Evolutionary conservation across 2,888 invertebrate genomes (phyloP), one percentile per base, ranked within the genome.

Genomic region (Didymodactylos carnosus): DNA sequence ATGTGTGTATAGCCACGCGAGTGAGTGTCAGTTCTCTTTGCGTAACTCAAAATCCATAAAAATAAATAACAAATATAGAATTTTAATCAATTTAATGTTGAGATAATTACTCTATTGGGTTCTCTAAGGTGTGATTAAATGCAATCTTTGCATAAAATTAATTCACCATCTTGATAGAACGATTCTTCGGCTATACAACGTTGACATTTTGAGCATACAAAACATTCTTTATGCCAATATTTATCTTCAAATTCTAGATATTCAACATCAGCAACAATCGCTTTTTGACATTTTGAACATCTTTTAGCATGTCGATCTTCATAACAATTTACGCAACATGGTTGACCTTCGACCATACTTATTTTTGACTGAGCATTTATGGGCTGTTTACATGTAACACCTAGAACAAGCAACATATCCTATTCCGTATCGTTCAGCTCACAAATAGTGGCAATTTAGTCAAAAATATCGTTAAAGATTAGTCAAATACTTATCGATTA

Each of bases 241-340:
- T 40, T 70, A 70, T 70, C 70, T 70, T 70, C 70, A 40, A 70
- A 70, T 70, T 70, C 70, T 16, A 70, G 70, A 70, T 70, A 70
- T 70, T 70, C 70, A 70, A 70, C 70, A 70, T 70, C 70, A 40
- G 40, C 41, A 23, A 40, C 70, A 27, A 70, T 70, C 3, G 70
- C 23, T 39, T 70, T 70, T 70, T 70, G 39, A 13, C 70, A 70
- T 19, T 39, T 27, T 7, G 23, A 27, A 40, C 70, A 70, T 40
- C 39, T 6, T 41, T 70, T 70, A 27, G 70, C 70, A 70, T 40
- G 41, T 70, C 39, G 39, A 5, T 70, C 70, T 70, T 39, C 70
- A 70, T 40, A 70, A 70, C 70, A 70, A 8, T 70, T 70, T 19
- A 41, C 39, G 39, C 70, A 70, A 27, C 70, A 70, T 70, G 70